Evolutionary conservation across 2,888 invertebrate species (phyloP).

Genomic region (Synanthedon vespiformis): DNA sequence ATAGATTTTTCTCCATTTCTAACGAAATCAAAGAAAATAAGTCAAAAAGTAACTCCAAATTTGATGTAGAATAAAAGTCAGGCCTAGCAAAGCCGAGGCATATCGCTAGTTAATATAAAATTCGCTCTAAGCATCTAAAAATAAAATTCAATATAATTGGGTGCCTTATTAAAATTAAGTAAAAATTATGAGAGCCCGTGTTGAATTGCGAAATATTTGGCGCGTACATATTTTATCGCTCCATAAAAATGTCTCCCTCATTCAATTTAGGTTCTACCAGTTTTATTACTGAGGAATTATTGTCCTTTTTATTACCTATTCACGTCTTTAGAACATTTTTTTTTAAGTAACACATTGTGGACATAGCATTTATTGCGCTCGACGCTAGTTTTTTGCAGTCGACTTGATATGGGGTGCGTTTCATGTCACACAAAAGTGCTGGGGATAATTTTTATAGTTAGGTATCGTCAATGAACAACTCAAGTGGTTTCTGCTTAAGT

Average conservation of each 20-base stretch:
- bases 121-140: too few relatives aligned
- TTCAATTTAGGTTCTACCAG: conserved; percentile 36
- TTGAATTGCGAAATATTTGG: not conserved
- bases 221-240: conserved; percentile 36
- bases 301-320: conserved; percentile 32
- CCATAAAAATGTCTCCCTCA: conserved; percentile 45
- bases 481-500: too few relatives aligned
- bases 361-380: conserved; percentile 22
- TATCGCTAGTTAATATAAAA: too few relatives aligned
- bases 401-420: not conserved
- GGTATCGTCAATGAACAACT: too few relatives aligned
- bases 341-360: conserved; percentile 16
- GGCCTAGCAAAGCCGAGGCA: too few relatives aligned
- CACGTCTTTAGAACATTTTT: not conserved
- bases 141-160: too few relatives aligned
- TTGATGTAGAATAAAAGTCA: too few relatives aligned
- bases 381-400: not conserved
- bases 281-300: conserved; percentile 41
- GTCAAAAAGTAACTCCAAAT: too few relatives aligned
- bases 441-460: too few relatives aligned
- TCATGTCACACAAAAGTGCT: not conserved
- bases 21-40: too few relatives aligned
- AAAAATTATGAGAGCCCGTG: not conserved
- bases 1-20: too few relatives aligned
- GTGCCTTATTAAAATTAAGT: not conserved